Evolutionary conservation across 2,888 invertebrate genomes (phyloP).

Genomic region (Synanthedon vespiformis): DNA sequence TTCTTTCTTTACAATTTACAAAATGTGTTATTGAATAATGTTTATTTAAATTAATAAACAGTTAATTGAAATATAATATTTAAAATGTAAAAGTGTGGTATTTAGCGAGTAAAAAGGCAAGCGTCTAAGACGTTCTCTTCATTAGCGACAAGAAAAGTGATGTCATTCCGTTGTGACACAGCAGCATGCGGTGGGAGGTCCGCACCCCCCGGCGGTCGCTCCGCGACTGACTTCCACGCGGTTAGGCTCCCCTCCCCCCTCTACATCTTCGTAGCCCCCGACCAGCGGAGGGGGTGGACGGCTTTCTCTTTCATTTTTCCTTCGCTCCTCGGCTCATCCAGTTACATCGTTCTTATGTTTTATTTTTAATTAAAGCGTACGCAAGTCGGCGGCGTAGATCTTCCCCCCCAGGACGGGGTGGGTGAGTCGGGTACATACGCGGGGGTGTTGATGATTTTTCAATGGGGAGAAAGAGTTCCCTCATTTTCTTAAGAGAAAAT

Average conservation of each 20-base stretch:
- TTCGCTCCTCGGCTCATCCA: conserved; percentile 71
- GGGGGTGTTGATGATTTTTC: conserved; percentile 71
- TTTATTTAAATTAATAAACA: neutral
- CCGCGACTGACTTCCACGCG: conserved; percentile 60
- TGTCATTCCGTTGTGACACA: conserved; percentile 65
- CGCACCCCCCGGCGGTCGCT: conserved; percentile 52
- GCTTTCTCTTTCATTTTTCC: conserved; percentile 72
- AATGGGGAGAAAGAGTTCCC: conserved; percentile 72
- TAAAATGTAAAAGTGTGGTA: neutral
- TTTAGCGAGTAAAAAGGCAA: conserved; percentile 34
- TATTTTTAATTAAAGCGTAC: conserved; percentile 72
- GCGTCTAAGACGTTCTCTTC: conserved; percentile 61
- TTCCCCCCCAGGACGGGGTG: conserved; percentile 41
- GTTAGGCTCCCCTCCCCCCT: conserved; percentile 27
- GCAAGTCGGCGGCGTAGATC: conserved; percentile 70
- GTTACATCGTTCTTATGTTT: conserved; percentile 72
- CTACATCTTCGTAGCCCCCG: conserved; percentile 21
- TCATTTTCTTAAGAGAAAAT: conserved; percentile 72
- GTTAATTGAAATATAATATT: neutral
- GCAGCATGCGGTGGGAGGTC: conserved; percentile 50
- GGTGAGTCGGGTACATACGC: conserved; percentile 53
- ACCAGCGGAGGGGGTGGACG: conserved; percentile 42
- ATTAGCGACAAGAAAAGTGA: conserved; percentile 70
- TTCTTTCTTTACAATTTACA: neutral
- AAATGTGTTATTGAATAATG: neutral